Evolutionary conservation across 2,888 invertebrate genomes (phyloP).

Genomic region (Caenorhabditis afra): DNA sequence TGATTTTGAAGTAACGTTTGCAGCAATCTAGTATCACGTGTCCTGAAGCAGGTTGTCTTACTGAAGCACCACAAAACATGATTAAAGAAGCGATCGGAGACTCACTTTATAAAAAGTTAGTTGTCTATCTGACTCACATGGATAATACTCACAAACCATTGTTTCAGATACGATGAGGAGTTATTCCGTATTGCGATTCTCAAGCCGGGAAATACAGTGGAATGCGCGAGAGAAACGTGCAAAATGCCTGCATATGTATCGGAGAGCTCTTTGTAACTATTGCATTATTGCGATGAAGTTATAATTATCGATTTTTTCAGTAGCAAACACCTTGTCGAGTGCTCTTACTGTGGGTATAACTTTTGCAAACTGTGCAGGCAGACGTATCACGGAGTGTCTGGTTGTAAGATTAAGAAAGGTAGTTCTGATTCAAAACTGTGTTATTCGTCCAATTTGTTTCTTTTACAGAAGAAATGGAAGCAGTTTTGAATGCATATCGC

Average conservation of each 20-base stretch:
- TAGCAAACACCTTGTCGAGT: constrained; percentile 2
- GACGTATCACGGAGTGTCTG: neutral
- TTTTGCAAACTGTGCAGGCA: constrained; percentile 6
- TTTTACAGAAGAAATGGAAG: neutral
- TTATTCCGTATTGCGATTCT: constrained; percentile 38
- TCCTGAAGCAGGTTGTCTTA: constrained; percentile 14
- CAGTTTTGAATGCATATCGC: too few relatives aligned
- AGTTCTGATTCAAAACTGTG: neutral
- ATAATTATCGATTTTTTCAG: neutral
- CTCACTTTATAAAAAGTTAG: constrained; percentile 6
- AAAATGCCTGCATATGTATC: constrained; percentile 9
- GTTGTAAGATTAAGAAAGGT: constrained; percentile 6
- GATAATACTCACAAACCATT: too few relatives aligned
- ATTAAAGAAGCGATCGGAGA: constrained; percentile 35
- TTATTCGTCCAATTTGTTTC: too few relatives aligned
- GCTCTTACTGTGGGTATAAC: constrained; percentile 6
- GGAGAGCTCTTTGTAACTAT: neutral
- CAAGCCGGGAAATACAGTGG: constrained; percentile 80
- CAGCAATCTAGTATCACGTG: constrained; percentile 38
- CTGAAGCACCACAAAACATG: constrained; percentile 11
- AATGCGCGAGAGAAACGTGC: constrained; percentile 4
- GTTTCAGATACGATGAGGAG: constrained; percentile 40
- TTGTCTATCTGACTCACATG: too few relatives aligned
- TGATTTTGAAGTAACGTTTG: constrained; percentile 10
- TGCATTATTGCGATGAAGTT: neutral